A percentile compares a stretch with the other conserved stretches of the same genome.
Evolutionary conservation across 2,797 vertebrate genomes (phyloP).

Genomic region (Melanogrammus aeglefinus): DNA sequence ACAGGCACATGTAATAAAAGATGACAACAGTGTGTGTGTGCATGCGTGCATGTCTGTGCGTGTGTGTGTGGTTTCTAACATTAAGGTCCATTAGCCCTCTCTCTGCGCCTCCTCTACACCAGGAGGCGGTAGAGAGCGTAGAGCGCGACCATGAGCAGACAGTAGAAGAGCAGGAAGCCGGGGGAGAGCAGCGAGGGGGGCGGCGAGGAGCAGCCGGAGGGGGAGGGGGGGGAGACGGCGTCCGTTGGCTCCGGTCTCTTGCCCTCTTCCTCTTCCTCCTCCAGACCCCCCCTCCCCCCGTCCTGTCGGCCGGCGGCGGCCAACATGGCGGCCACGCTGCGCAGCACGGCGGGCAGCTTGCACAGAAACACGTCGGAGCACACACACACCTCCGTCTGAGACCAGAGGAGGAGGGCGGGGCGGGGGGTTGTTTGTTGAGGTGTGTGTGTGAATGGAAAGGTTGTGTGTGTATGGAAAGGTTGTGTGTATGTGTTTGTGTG

Average conservation of each 20-base stretch:
- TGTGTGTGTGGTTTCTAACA: not conserved
- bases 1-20: slow-evolving; percentile 1
- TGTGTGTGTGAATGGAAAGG: not conserved
- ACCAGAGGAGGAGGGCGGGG: slow-evolving; percentile 22
- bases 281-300: slow-evolving; percentile 37
- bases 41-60: not conserved
- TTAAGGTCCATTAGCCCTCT: not conserved
- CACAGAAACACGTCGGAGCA: slow-evolving; percentile 82
- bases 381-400: slow-evolving; percentile 80
- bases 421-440: slow-evolving; percentile 3
- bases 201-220: slow-evolving; percentile 44
- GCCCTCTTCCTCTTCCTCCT: slow-evolving; percentile 11
- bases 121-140: slow-evolving; percentile 78
- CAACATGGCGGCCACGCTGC: slow-evolving; percentile 74
- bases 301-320: slow-evolving; percentile 34
- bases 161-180: slow-evolving; percentile 89
- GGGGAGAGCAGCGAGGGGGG: slow-evolving; percentile 67
- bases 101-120: slow-evolving; percentile 48
- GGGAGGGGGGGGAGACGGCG: slow-evolving; percentile 64
- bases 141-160: slow-evolving; percentile 79
- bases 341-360: slow-evolving; percentile 75
- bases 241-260: slow-evolving; percentile 50
- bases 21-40: not conserved
- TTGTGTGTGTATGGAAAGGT: no score
- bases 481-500: not conserved